These are phyloP conservation scores for Heterohyrax brucei DNA, from an alignment of 2,797 vertebrate genomes.

Conservation along the genomic window DNA sequence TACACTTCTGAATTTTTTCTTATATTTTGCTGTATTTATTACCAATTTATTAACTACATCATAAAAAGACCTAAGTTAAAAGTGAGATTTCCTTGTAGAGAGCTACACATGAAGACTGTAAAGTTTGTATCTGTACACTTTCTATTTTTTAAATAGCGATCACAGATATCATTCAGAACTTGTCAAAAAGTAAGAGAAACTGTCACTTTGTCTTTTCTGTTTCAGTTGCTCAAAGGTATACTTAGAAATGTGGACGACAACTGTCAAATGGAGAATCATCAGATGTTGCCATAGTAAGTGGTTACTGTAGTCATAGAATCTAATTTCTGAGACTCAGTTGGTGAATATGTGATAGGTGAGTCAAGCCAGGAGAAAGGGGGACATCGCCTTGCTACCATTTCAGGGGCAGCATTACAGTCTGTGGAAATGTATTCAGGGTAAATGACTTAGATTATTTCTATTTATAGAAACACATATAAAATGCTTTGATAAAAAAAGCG, in stretches of 20 bases:
- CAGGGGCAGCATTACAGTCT: background rate
- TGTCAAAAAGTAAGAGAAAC: background rate
- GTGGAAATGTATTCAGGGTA: background rate
- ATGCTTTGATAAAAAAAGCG: background rate
- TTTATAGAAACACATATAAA: conserved; percentile 7
- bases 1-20: background rate
- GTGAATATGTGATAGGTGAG: conserved; percentile 44
- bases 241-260: conserved; percentile 30
- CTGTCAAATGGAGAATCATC: conserved; percentile 39
- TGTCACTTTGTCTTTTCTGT: conserved; percentile 38
- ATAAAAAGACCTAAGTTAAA: background rate
- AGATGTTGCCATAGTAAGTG: conserved; percentile 8
- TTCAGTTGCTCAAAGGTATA: conserved; percentile 20
- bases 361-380: background rate
- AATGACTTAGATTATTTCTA: background rate
- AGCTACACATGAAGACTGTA: background rate
- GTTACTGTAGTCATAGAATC: conserved; percentile 4
- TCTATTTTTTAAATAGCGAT: background rate
- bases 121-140: background rate
- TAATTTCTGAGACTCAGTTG: conserved; percentile 59
- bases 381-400: conserved; percentile 14
- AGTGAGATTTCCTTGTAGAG: background rate
- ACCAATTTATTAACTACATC: background rate
- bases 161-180: background rate
- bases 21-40: background rate